phyloP scores from a whole-genome alignment of 2,113 vertebrate species.

The Alligator mississippiensis region DNA sequence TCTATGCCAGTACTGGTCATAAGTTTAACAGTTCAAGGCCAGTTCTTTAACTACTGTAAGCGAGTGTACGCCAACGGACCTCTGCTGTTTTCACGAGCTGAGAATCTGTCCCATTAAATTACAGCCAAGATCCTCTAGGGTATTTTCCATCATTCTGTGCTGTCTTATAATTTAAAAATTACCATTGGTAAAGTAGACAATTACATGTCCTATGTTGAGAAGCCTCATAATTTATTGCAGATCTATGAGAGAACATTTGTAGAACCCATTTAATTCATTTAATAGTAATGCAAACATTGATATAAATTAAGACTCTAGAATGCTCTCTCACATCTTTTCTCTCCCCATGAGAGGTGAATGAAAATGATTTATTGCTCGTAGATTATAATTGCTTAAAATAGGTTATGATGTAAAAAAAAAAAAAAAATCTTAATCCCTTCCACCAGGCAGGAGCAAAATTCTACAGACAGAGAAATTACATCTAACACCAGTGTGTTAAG shows the following conservation, averaged over 20 bases:
- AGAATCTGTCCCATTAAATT: not conserved
- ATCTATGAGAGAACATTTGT: constrained; percentile 37
- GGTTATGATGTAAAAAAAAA: constrained; percentile 76
- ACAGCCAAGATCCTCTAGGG: not conserved
- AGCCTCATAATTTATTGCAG: constrained; percentile 64
- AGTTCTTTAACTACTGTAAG: not conserved
- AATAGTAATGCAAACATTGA: constrained; percentile 68
- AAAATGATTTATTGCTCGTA: constrained; percentile 76
- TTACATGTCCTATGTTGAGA: constrained; percentile 43
- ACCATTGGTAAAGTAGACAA: constrained; percentile 45
- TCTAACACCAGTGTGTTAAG: constrained; percentile 66
- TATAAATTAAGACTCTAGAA: constrained; percentile 66
- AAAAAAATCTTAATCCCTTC: constrained; percentile 66
- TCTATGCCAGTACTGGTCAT: not conserved
- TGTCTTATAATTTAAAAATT: not conserved
- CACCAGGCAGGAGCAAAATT: constrained; percentile 73
- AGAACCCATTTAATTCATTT: constrained; percentile 64
- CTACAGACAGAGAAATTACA: constrained; percentile 83
- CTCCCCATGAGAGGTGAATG: constrained; percentile 69
- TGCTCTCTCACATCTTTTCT: constrained; percentile 51
- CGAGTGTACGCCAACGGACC: not conserved
- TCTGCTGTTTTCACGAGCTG: not conserved
- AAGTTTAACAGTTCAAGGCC: not conserved
- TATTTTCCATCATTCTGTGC: not conserved
- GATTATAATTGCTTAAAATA: constrained; percentile 83